Percentiles rank a stretch among this genome's conserved stretches.
These are phyloP conservation scores for Leptodactylus fuscus DNA, from an alignment of 2,113 vertebrate species.

Conservation along the genomic window DNA sequence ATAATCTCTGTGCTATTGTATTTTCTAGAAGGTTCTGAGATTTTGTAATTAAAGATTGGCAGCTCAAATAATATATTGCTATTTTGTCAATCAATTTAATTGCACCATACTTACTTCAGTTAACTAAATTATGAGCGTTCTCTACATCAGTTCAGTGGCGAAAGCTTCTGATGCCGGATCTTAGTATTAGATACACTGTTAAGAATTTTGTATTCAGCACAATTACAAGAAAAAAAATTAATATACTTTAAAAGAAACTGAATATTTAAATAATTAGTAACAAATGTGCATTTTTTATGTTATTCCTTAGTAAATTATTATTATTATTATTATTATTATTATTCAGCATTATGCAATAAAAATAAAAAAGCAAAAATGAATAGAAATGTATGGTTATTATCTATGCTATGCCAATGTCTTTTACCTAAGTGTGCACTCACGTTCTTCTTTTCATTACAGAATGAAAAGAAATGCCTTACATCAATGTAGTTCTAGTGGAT, in stretches of 20 bases:
- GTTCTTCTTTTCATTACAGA: too few species aligned
- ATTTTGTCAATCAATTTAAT: conserved; percentile 28
- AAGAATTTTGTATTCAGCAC: not conserved
- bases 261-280: not conserved
- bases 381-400: too few species aligned
- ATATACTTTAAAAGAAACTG: too few species aligned
- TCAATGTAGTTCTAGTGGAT: too few species aligned
- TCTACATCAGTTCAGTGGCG: not conserved
- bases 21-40: not conserved
- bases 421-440: too few species aligned
- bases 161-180: not conserved
- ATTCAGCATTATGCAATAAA: too few species aligned
- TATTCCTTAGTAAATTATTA: too few species aligned
- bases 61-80: conserved; percentile 23
- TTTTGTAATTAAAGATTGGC: conserved; percentile 45
- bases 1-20: conserved; percentile 23
- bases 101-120: not conserved
- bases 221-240: not conserved
- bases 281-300: not conserved
- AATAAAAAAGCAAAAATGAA: too few species aligned
- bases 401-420: too few species aligned
- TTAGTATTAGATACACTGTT: not conserved
- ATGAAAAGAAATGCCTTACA: too few species aligned
- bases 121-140: conserved; percentile 1
- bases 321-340: too few species aligned